Conservation (phyloP, 2,888 invertebrate genomes). For the Muschampia plurimacula region DNA sequence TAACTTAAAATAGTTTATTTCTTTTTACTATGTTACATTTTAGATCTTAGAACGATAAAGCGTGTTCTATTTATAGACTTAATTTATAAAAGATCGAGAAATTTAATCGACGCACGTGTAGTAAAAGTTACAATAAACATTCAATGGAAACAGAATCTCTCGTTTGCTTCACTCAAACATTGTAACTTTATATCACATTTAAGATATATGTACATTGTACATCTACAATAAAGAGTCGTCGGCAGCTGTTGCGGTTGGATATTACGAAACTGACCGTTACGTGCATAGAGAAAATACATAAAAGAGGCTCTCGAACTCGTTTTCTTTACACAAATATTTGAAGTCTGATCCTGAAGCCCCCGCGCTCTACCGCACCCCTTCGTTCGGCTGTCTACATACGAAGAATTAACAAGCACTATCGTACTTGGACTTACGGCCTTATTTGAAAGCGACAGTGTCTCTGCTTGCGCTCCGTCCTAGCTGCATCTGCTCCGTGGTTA, state of each 20-base stretch:
- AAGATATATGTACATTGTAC: not conserved
- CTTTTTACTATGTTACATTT: not conserved
- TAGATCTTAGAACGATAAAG: not conserved
- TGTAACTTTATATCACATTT: constrained; percentile 2
- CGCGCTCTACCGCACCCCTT: not conserved
- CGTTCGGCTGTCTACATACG: not conserved
- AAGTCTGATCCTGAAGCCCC: not conserved
- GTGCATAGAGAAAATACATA: not conserved
- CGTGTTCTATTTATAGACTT: not conserved
- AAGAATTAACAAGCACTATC: not conserved
- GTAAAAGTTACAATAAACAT: not conserved
- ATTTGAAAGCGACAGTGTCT: not conserved
- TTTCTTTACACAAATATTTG: not conserved
- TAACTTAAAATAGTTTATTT: too few species aligned
- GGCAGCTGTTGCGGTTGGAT: constrained; percentile 7
- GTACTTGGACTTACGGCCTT: too few species aligned
- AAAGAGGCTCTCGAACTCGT: not conserved
- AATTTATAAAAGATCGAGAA: not conserved
- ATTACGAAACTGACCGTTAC: not conserved
- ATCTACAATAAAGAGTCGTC: not conserved
- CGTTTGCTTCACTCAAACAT: not conserved
- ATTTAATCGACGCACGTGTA: not conserved
- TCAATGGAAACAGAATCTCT: not conserved
- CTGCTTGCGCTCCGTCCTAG: not conserved
- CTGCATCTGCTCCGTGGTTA: not conserved